Base-by-base conservation (phyloP, 2,113 vertebrate genomes). In the Kryptolebias marmoratus region DNA sequence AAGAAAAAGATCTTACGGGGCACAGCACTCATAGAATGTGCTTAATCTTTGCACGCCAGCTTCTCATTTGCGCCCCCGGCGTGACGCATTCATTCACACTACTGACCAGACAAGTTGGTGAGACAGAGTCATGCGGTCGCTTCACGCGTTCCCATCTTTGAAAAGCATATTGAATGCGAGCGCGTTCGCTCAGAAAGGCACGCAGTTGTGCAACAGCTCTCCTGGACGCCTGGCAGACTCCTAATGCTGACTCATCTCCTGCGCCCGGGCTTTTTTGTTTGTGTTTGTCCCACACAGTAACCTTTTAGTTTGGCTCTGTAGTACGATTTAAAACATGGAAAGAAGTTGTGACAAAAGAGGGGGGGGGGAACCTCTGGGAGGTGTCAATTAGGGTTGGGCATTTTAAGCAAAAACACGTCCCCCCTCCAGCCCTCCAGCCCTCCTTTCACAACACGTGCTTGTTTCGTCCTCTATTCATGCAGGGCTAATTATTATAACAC, bases 211-310 rank as follows among this genome's bases (percentile, higher is more conserved):
- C 30, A 50, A 45, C 71, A 69, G 61, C 66, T 60, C 70, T 79
- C 32, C 67, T 67, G 61, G 73, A 64, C 53, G 67, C 73, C 50
- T 71, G 79, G 76, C 57, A 72, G 71, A 64, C 58, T 67, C 28
- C 39, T 28, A 28, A 27, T 71, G 80, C 81, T 87, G 82, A 89
- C 57, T 88, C 84, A 85, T 77, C 65, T 52, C 80, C 36, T 69
- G 70, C 5, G 42, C 57, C 50, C 63, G 44, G 48, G 57, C 49
- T 22, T 52, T 22, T 53, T 22, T 67, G 30, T 66, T 74, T 61
- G 55, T 75, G 55, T 47, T 71, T 64, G 36, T 77, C 64, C 65
- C 53, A 68, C 68, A 27, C 50, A 68, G 57, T 56, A 72, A 56
- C 42, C 64, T 64, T 58, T 77, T 54, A 81, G 58, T 61, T 75